These are phyloP conservation scores for Drosophila mettleri DNA, from an alignment of 2,888 invertebrate genomes.

Conservation along the genomic window DNA sequence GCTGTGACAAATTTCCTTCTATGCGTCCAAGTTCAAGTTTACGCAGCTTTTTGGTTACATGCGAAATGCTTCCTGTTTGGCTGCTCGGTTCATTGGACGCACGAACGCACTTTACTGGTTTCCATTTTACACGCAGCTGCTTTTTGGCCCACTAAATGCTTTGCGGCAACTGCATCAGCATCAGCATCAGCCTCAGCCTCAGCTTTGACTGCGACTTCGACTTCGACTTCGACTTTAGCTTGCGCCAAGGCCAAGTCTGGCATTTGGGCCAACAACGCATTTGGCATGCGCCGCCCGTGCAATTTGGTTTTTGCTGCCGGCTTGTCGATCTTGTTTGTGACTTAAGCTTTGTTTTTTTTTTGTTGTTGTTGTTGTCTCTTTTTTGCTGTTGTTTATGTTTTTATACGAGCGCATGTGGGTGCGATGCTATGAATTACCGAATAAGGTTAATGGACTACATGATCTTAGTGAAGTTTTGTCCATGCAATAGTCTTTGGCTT, in stretches of 20 bases:
- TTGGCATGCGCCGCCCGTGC: constrained; percentile 23
- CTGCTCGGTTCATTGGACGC: constrained; percentile 55
- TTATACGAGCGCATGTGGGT: constrained; percentile 46
- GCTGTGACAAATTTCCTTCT: constrained; percentile 45
- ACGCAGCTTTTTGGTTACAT: constrained; percentile 51
- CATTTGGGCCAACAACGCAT: constrained; percentile 59
- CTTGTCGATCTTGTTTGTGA: constrained; percentile 51
- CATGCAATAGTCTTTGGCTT: constrained; percentile 9
- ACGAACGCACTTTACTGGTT: constrained; percentile 65
- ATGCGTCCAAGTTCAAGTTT: constrained; percentile 66
- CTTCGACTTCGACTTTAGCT: background rate
- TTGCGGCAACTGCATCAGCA: constrained; percentile 12
- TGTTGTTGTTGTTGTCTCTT: background rate
- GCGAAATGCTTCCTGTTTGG: constrained; percentile 56
- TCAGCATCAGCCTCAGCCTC: constrained; percentile 9
- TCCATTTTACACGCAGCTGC: constrained; percentile 38
- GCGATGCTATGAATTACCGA: constrained; percentile 61
- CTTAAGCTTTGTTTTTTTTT: constrained; percentile 17
- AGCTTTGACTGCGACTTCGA: background rate
- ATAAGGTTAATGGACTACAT: constrained; percentile 69
- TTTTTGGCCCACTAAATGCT: constrained; percentile 59
- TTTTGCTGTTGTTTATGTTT: constrained; percentile 34
- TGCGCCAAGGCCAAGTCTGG: constrained; percentile 46
- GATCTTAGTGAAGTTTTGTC: constrained; percentile 25
- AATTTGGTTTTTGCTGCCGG: constrained; percentile 44